Evolutionary conservation across 2,888 invertebrate species (phyloP), one percentile per base, ranked within the genome.

Genomic region (Achlya flavicornis): DNA sequence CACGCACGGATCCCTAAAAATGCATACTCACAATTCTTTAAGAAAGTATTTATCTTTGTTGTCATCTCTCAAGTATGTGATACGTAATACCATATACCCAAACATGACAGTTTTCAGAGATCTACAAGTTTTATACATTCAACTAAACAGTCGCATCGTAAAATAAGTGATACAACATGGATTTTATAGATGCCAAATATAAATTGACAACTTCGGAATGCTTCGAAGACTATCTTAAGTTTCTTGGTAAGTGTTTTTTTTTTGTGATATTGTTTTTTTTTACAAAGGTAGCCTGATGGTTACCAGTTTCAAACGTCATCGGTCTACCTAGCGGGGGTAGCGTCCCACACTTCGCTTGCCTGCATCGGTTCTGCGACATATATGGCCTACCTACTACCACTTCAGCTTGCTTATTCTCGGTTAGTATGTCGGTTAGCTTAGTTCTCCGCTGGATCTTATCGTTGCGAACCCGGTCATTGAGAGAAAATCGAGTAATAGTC

Each of bases 161-260:
- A 43, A 43, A 59, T 0, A 16, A 59, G 11, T 4, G 3, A 41
- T 16, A 0, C 12, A 19, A 53, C 19, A 60, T 60, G 60, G 60
- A 60, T 43, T 60, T 41, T 14, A 19, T 60, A n/a, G 38, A 60
- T 60, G 60, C 41, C 3, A 60, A 60, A 19, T 60, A 43, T 35
- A 60, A 60, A 8, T 60, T 60, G 26, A 26, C 41, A 14, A 26
- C 26, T 26, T 60, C 60, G 3, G 60, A 60, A 33, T 26, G 26
- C 12, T 60, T 60, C 43, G 60, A 60, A 5, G 60, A 60, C 16
- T 60, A 60, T 26, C 60, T 60, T 41, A 41, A 60, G 26, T 60
- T 71, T 68, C 75, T 82, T 48, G 79, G 82, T 82, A 59, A 80
- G 81, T 73, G 2, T 4, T 0, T 26, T 2, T 3, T 53, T 53